A percentile compares a stretch with the other conserved stretches of the same genome.
Conservation (phyloP, 2,888 invertebrate genomes). For the Ormyrus rosae region DNA sequence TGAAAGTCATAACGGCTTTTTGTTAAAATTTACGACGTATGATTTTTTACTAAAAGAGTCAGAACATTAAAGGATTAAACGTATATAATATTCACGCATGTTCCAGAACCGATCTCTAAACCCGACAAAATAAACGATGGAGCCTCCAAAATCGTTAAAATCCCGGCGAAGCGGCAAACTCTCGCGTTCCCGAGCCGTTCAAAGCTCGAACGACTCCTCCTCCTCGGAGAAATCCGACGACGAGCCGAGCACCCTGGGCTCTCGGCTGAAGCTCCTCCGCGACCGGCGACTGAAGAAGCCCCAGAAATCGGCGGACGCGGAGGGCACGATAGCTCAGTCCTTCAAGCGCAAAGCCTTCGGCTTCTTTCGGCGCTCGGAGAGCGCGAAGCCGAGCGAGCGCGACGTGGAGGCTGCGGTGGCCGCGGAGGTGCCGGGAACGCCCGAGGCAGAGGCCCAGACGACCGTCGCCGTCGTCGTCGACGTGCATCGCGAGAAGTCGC, state of each 20-base stretch:
- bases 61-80: too few species aligned
- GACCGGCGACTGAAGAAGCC: conserved; percentile 19
- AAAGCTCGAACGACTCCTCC: conserved; percentile 25
- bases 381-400: conserved; percentile 22
- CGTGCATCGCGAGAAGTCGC: conserved; percentile 39
- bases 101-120: too few species aligned
- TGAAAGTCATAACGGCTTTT: too few species aligned
- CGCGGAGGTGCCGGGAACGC: background rate
- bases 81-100: too few species aligned
- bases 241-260: conserved; percentile 10
- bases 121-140: background rate
- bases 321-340: conserved; percentile 42
- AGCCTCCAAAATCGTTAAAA: conserved; percentile 19
- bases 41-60: too few species aligned
- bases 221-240: conserved; percentile 33
- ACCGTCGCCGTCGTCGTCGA: conserved; percentile 49
- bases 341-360: conserved; percentile 40
- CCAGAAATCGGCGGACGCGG: background rate
- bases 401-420: conserved; percentile 24
- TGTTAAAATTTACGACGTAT: too few species aligned
- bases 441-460: conserved; percentile 10
- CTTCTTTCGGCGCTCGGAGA: conserved; percentile 53
- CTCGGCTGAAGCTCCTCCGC: conserved; percentile 31
- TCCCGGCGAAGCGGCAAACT: background rate
- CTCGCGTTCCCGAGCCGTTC: conserved; percentile 15